Evolutionary conservation across 2,888 invertebrate genomes (phyloP).

Genomic region (Eupithecia subumbrata): DNA sequence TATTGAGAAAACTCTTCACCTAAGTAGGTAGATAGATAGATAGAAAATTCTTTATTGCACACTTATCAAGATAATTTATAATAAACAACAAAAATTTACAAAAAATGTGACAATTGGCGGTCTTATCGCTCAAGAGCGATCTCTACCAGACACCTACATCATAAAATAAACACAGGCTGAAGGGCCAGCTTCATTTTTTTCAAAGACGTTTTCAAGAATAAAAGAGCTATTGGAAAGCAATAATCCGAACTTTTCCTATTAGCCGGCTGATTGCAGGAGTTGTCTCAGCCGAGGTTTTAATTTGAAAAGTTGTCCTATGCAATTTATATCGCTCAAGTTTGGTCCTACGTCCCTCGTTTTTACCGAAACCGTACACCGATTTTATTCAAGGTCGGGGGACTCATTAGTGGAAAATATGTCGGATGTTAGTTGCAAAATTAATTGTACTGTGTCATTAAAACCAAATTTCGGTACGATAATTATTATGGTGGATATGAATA

Average conservation of each 20-base stretch:
- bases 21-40: too few relatives aligned
- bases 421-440: conserved; percentile 1
- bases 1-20: background rate
- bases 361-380: conserved; percentile 30
- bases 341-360: conserved; percentile 44
- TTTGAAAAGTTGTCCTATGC: conserved; percentile 61
- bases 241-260: conserved; percentile 64
- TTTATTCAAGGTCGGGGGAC: conserved; percentile 16
- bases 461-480: background rate
- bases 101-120: too few relatives aligned
- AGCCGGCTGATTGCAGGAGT: conserved; percentile 56
- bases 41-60: too few relatives aligned
- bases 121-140: too few relatives aligned
- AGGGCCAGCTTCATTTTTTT: conserved; percentile 17
- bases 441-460: conserved; percentile 6
- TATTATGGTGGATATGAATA: background rate
- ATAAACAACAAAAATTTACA: too few relatives aligned
- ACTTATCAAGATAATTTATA: too few relatives aligned
- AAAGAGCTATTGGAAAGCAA: conserved; percentile 56
- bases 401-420: conserved; percentile 14
- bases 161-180: background rate
- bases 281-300: conserved; percentile 55
- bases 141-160: too few relatives aligned
- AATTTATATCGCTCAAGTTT: conserved; percentile 52
- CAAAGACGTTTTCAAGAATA: conserved; percentile 36